Percentiles rank a stretch among this genome's conserved stretches.
Conservation (phyloP, 2,797 vertebrate genomes). For the Geotrypetes seraphini region DNA sequence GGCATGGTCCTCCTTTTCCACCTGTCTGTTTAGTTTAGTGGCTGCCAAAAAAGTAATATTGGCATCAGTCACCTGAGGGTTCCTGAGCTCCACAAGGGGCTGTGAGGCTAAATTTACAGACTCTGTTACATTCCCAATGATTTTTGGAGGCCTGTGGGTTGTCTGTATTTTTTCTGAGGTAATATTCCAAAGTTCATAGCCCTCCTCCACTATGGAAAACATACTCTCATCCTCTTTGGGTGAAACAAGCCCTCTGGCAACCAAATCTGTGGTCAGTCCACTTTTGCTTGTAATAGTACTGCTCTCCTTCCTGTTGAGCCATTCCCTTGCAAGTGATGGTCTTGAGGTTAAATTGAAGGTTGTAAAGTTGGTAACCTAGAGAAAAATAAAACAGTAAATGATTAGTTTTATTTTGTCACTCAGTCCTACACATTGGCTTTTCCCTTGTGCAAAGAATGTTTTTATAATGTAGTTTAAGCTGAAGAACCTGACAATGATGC, state of each 20-base stretch:
- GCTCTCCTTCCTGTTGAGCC: not conserved
- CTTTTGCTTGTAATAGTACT: slow-evolving; percentile 4
- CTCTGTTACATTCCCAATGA: accelerated
- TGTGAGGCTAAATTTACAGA: not conserved
- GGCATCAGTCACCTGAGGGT: not conserved
- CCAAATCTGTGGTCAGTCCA: not conserved
- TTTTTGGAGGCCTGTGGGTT: not conserved
- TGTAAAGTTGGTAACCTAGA: slow-evolving; percentile 15
- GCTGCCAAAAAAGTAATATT: not conserved
- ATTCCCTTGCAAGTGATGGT: not conserved
- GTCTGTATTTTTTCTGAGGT: slow-evolving; percentile 13
- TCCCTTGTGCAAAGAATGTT: no score
- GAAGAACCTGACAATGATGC: no score
- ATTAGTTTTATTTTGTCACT: no score
- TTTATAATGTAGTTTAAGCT: no score
- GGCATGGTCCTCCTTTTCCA: slow-evolving; percentile 40
- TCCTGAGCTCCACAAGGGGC: not conserved
- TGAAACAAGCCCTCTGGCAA: accelerated
- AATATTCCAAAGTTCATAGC: slow-evolving; percentile 24
- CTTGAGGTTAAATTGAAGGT: not conserved
- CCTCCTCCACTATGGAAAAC: slow-evolving; percentile 22
- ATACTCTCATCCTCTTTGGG: slow-evolving; percentile 7
- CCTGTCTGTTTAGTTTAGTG: not conserved
- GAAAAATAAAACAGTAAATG: accelerated
- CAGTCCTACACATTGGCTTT: no score